These are phyloP conservation scores for Stratiolaelaps scimitus DNA, from an alignment of 1,140 invertebrate genomes.

Conservation along the genomic window DNA sequence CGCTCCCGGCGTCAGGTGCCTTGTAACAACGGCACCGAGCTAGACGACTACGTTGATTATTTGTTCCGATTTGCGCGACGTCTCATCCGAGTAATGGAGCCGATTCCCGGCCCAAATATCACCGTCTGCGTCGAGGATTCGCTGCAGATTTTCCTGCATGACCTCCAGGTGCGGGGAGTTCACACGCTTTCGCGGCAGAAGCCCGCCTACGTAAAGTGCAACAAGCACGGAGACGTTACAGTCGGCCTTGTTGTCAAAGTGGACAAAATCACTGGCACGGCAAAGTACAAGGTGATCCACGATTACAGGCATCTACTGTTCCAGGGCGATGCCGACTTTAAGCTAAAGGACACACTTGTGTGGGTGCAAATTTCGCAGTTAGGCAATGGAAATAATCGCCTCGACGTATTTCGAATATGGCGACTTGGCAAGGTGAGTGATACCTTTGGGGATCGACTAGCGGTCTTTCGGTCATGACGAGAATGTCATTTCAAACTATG, in stretches of 20 bases:
- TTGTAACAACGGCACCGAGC: constrained; percentile 37
- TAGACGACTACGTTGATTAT: constrained; percentile 38
- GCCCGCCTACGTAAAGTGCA: constrained; percentile 26
- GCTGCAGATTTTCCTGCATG: constrained; percentile 13
- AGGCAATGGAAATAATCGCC: constrained; percentile 31
- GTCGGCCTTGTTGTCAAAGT: constrained; percentile 36
- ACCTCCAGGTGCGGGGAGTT: constrained; percentile 33
- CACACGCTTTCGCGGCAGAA: constrained; percentile 36
- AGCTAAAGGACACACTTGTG: constrained; percentile 33
- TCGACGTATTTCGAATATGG: constrained; percentile 36
- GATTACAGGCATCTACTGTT: constrained; percentile 37
- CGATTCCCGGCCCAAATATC: constrained; percentile 27
- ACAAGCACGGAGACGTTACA: constrained; percentile 30
- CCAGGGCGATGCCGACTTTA: constrained; percentile 37
- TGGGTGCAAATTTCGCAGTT: constrained; percentile 37
- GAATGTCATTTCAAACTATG: too few relatives aligned
- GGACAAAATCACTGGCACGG: constrained; percentile 34
- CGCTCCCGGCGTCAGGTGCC: constrained; percentile 35
- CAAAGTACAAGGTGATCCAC: constrained; percentile 37
- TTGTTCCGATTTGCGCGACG: constrained; percentile 36
- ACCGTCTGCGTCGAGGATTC: constrained; percentile 21
- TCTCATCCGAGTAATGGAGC: constrained; percentile 36
- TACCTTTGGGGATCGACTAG: neutral
- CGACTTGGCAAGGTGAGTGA: constrained; percentile 35
- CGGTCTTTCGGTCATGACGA: too few relatives aligned